phyloP scores from a whole-genome alignment of 2,113 vertebrate species.

The Pelodiscus sinensis region DNA sequence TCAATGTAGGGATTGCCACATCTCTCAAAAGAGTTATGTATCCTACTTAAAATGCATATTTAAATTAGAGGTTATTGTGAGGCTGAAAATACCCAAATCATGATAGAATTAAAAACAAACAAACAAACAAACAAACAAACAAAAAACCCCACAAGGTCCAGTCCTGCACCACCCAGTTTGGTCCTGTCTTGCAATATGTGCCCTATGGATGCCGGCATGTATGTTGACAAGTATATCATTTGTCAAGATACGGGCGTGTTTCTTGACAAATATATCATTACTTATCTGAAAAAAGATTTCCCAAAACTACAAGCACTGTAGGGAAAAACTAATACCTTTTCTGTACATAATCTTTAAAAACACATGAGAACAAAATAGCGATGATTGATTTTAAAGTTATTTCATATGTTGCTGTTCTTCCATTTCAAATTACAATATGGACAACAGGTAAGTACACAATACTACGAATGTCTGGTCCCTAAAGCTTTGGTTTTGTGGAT shows the following conservation, averaged over 20 bases:
- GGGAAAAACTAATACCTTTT: neutral
- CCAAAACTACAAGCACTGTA: neutral
- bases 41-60: neutral
- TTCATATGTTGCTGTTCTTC: constrained; percentile 29
- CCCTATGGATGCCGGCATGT: neutral
- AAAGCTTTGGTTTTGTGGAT: constrained; percentile 7
- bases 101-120: neutral
- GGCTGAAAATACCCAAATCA: constrained; percentile 10
- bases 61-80: neutral
- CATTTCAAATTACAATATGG: neutral
- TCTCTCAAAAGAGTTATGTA: neutral
- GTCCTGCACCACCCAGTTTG: neutral
- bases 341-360: constrained; percentile 40
- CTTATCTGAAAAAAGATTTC: constrained; percentile 9
- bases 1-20: neutral
- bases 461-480: constrained; percentile 7
- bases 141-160: neutral
- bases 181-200: neutral
- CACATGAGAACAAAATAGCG: constrained; percentile 61
- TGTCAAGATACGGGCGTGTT: no score
- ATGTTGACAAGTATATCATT: neutral
- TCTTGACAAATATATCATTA: neutral
- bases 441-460: neutral
- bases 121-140: neutral
- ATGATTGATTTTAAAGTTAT: constrained; percentile 18